Base-by-base conservation (phyloP, 2,113 vertebrate genomes). In the Cebus imitator region DNA sequence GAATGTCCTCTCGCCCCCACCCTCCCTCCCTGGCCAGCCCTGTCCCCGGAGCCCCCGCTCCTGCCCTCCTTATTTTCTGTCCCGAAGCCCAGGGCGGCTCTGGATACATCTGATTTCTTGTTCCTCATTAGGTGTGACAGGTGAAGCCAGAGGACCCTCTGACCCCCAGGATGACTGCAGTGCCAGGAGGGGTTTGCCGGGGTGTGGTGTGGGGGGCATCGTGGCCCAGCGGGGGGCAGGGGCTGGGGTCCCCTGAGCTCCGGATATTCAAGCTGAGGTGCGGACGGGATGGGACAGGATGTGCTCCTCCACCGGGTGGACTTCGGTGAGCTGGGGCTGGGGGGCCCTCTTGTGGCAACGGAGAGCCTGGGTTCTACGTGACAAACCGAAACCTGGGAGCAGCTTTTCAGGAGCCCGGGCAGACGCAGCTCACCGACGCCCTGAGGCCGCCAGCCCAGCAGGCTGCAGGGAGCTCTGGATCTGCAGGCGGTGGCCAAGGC, bases 331-430 rank as follows among this genome's bases (percentile, higher is more conserved):
- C 12, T 6, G 0, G 83, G 43, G 0, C 84, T 5, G 8, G 30
- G 84, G 40, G 2, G 91, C 83, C 97, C 95, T 70, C 95, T 94
- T 5, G 87, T 82, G 94, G 95, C 37, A 7, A 87, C 52, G 17
- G 11, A 61, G 40, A 13, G 37, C 21, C 30, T 35, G 13, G 14
- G 70, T 52, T 25, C 1, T 3, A 11, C 14, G 20, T 20, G 80
- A 27, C 27, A 16, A 45, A 27, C 27, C 2, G 18, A n/a, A 37
- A 3, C 3, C 1, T 0, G 3, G 14, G 66, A 35, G 23, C 17
- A 6, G 64, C 27, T 20, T 68, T 18, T 52, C 81, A 37, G 7
- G 27, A 0, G 25, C 21, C 43, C 37, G 11, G 55, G 43, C 58
- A 6, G 35, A 50, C 2, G 37, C 57, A 23, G 40, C 48, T 10